phyloP scores from a whole-genome alignment of 53 echinoderm and acorn worm species.

The Holothuria scabra region DNA sequence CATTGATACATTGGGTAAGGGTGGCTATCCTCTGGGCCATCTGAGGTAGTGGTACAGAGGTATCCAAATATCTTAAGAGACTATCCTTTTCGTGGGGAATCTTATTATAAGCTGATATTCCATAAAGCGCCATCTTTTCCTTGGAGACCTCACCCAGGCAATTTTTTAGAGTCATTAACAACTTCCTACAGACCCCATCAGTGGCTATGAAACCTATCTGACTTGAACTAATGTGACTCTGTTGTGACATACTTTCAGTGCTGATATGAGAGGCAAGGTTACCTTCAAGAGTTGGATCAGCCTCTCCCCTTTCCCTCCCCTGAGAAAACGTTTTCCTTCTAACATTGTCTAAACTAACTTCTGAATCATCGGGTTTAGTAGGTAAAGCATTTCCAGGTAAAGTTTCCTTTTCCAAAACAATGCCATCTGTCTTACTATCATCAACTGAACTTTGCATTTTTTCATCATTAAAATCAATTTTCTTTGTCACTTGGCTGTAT shows the following conservation, averaged over 20 bases:
- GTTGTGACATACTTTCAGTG: conserved; percentile 30
- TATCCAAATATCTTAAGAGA: conserved; percentile 64
- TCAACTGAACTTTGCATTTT: neutral
- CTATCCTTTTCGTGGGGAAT: conserved; percentile 36
- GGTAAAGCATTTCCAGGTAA: neutral
- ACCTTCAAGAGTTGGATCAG: neutral
- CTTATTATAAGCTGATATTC: conserved; percentile 36
- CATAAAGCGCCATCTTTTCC: conserved; percentile 58
- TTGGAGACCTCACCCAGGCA: conserved; percentile 71
- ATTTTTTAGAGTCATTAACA: conserved; percentile 75
- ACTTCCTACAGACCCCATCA: conserved; percentile 57
- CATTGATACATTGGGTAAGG: conserved; percentile 77
- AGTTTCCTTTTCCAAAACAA: neutral
- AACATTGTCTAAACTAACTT: neutral
- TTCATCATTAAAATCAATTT: neutral
- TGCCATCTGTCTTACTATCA: neutral
- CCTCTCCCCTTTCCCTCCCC: neutral
- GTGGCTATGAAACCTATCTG: conserved; percentile 77
- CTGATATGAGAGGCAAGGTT: conserved; percentile 20
- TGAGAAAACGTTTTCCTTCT: neutral
- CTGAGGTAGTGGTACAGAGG: conserved; percentile 67
- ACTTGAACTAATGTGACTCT: conserved; percentile 12
- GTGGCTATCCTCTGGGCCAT: conserved; percentile 84
- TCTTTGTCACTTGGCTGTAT: neutral
- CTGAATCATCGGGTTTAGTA: no score